Percentiles rank a stretch among this genome's conserved stretches.
Conservation (phyloP, 2,888 invertebrate genomes). For the Macaria notata region DNA sequence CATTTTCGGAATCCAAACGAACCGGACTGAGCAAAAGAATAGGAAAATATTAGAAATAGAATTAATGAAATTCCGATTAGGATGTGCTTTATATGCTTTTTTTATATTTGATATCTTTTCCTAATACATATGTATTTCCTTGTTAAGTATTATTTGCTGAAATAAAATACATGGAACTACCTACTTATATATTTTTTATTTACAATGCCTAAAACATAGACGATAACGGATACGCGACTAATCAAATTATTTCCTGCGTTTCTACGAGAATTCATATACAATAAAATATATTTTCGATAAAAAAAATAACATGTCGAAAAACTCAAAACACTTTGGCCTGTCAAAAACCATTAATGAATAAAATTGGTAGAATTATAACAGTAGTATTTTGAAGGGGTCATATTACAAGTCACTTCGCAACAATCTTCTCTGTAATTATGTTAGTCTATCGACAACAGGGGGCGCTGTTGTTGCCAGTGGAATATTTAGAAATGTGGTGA, state of each 20-base stretch:
- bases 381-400: conserved; percentile 63
- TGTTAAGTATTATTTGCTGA: no score
- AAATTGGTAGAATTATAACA: conserved; percentile 60
- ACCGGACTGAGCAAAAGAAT: conserved; percentile 9
- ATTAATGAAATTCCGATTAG: conserved; percentile 8
- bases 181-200: no score
- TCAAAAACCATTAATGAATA: conserved; percentile 38
- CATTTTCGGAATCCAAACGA: conserved; percentile 17
- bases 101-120: not conserved
- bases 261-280: no score
- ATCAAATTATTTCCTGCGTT: no score
- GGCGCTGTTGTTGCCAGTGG: conserved; percentile 34
- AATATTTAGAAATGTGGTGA: conserved; percentile 13
- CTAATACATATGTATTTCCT: no score
- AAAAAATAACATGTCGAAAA: conserved; percentile 3
- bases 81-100: not conserved
- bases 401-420: conserved; percentile 75
- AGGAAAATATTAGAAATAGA: conserved; percentile 9
- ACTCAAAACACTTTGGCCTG: conserved; percentile 23
- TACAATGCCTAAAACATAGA: no score
- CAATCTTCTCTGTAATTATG: conserved; percentile 76
- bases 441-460: conserved; percentile 71
- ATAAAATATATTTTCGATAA: no score
- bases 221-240: no score
- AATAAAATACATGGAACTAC: no score